Percentiles rank a stretch among this genome's conserved stretches.
Evolutionary conservation across 2,888 invertebrate genomes (phyloP).

Genomic region (Encarsia formosa): DNA sequence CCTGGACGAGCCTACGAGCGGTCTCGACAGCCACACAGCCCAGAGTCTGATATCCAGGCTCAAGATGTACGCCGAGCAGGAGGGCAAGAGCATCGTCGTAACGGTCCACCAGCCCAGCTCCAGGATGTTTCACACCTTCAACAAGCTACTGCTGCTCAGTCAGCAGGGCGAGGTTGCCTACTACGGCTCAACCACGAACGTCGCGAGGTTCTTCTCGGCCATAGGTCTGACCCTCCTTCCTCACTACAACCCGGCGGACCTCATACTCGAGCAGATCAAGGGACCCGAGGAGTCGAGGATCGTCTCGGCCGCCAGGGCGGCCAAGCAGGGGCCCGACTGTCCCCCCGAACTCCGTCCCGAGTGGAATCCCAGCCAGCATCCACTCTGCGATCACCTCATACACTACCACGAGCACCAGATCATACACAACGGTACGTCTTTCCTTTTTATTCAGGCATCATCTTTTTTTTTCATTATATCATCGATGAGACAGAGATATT

Average conservation of each 20-base stretch:
- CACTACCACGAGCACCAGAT: conserved; percentile 49
- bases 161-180: conserved; percentile 73
- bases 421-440: conserved; percentile 44
- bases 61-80: conserved; percentile 69
- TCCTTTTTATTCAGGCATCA: not conserved
- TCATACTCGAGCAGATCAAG: conserved; percentile 74
- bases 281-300: conserved; percentile 64
- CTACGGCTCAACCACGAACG: conserved; percentile 68
- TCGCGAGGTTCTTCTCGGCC: conserved; percentile 68
- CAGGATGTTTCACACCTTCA: conserved; percentile 80
- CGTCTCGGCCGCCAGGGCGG: conserved; percentile 62
- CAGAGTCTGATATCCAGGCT: conserved; percentile 69
- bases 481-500: too few species aligned
- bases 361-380: conserved; percentile 49
- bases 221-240: conserved; percentile 69
- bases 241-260: conserved; percentile 82
- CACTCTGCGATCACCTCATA: conserved; percentile 48
- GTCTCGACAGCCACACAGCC: conserved; percentile 76
- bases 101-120: conserved; percentile 82
- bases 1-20: conserved; percentile 79
- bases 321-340: conserved; percentile 58
- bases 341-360: conserved; percentile 55
- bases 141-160: conserved; percentile 66
- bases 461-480: too few species aligned
- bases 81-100: conserved; percentile 74